Evolutionary conservation across 2,888 invertebrate species (phyloP).

Genomic region (Carabus problematicus): DNA sequence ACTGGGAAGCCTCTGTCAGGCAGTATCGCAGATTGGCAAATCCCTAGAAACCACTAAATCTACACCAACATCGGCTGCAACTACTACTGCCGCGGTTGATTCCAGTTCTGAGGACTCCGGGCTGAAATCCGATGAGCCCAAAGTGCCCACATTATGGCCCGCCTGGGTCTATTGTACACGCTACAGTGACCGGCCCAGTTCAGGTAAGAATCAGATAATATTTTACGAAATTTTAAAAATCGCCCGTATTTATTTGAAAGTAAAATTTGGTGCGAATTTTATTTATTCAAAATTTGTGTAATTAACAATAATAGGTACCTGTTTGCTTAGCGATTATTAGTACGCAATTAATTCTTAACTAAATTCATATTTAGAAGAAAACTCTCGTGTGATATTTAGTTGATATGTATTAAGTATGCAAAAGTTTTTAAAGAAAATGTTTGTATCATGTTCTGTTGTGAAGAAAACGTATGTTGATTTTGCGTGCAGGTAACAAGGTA

Average conservation of each 20-base stretch:
- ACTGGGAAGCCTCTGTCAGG: conserved; percentile 71
- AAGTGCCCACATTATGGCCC: conserved; percentile 76
- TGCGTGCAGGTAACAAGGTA: too few relatives aligned
- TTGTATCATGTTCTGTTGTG: too few relatives aligned
- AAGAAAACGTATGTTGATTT: too few relatives aligned
- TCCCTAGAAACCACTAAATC: conserved; percentile 50
- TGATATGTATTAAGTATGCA: too few relatives aligned
- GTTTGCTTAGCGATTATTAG: not conserved
- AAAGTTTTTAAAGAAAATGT: too few relatives aligned
- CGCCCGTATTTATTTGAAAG: not conserved
- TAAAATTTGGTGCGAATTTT: too few relatives aligned
- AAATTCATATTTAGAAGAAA: too few relatives aligned
- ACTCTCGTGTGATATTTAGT: too few relatives aligned
- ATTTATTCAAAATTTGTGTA: not conserved
- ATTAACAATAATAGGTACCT: not conserved
- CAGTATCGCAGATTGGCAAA: conserved; percentile 72
- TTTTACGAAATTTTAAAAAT: conserved; percentile 10
- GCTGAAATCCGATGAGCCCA: conserved; percentile 52
- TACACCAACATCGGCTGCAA: conserved; percentile 49
- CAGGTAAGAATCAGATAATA: conserved; percentile 68
- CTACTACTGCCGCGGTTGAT: conserved; percentile 45
- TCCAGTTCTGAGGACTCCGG: conserved; percentile 34
- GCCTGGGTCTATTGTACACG: conserved; percentile 99
- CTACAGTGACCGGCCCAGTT: conserved; percentile 90
- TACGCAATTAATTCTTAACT: too few relatives aligned